Conservation (phyloP, 1,140 invertebrate species). For the Megalopta genalis region DNA sequence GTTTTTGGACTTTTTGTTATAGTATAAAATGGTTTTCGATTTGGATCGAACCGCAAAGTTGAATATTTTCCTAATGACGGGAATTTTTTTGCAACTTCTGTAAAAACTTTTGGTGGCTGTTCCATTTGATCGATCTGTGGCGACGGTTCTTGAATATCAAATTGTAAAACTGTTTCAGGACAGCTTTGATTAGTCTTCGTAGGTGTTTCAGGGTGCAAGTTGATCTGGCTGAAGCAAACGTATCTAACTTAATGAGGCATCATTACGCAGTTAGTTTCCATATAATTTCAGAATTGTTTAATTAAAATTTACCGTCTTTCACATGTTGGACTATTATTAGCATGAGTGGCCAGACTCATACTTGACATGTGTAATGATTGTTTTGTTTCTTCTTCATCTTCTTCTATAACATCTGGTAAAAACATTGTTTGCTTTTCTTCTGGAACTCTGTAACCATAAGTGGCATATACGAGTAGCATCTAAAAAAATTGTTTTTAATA, state of each 20-base stretch:
- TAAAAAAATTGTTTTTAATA: background rate
- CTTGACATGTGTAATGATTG: conserved; percentile 70
- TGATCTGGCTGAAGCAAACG: conserved; percentile 79
- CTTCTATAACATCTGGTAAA: conserved; percentile 82
- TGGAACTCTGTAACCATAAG: conserved; percentile 79
- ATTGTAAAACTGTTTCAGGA: conserved; percentile 74
- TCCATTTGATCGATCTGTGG: conserved; percentile 37
- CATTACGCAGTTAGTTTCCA: background rate
- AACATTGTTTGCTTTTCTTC: conserved; percentile 84
- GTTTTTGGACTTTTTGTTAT: conserved; percentile 59
- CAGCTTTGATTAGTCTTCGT: conserved; percentile 67
- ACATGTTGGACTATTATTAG: conserved; percentile 66
- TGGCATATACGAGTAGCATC: background rate
- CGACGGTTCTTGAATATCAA: conserved; percentile 69
- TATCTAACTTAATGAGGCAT: conserved; percentile 68
- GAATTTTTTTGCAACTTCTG: conserved; percentile 70
- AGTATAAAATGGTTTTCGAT: conserved; percentile 70
- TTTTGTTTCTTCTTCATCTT: conserved; percentile 78
- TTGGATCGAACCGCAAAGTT: conserved; percentile 55
- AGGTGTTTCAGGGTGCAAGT: conserved; percentile 69
- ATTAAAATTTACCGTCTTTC: conserved; percentile 70
- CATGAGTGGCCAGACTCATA: conserved; percentile 64
- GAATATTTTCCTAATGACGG: conserved; percentile 55
- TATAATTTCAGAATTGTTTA: background rate
- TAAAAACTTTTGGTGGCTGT: conserved; percentile 51